Percentiles rank a stretch among this genome's conserved stretches.
These are phyloP conservation scores for Apis florea DNA, from an alignment of 1,140 invertebrate genomes.

Conservation along the genomic window DNA sequence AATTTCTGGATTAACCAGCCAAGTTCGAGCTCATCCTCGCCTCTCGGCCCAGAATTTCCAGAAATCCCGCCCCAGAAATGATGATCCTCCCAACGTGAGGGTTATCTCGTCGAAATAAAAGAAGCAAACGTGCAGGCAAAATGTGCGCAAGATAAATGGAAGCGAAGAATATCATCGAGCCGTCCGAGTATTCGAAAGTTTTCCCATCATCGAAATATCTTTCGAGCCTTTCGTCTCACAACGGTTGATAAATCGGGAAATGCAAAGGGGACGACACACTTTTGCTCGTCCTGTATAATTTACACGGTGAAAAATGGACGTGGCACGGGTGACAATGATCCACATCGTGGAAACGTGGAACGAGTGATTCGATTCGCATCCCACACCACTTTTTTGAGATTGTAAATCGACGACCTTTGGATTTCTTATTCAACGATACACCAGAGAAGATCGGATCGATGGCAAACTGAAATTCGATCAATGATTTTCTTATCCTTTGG, in stretches of 20 bases:
- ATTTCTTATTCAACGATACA: too few relatives aligned
- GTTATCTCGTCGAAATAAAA: neutral
- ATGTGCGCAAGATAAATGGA: conserved; percentile 1
- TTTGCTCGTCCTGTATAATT: conserved; percentile 3
- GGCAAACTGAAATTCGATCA: too few relatives aligned
- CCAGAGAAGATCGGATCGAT: too few relatives aligned
- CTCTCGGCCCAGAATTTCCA: neutral
- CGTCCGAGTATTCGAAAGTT: neutral
- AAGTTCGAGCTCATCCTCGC: too few relatives aligned
- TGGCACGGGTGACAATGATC: conserved; percentile 25
- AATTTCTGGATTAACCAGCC: neutral
- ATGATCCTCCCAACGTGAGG: too few relatives aligned
- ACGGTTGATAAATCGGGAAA: conserved; percentile 15
- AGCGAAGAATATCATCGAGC: neutral
- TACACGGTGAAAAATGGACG: conserved; percentile 54
- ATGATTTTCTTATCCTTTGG: too few relatives aligned
- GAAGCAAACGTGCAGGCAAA: too few relatives aligned
- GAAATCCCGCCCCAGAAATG: too few relatives aligned
- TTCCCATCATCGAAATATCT: conserved; percentile 4
- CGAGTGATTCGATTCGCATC: too few relatives aligned
- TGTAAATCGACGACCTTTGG: too few relatives aligned
- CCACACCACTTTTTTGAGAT: too few relatives aligned
- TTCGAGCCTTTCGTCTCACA: conserved; percentile 1
- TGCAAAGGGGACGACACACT: neutral
- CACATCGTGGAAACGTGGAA: too few relatives aligned